Evolutionary conservation across 2,113 vertebrate genomes (phyloP).

Genomic region (Seriola quinqueradiata): DNA sequence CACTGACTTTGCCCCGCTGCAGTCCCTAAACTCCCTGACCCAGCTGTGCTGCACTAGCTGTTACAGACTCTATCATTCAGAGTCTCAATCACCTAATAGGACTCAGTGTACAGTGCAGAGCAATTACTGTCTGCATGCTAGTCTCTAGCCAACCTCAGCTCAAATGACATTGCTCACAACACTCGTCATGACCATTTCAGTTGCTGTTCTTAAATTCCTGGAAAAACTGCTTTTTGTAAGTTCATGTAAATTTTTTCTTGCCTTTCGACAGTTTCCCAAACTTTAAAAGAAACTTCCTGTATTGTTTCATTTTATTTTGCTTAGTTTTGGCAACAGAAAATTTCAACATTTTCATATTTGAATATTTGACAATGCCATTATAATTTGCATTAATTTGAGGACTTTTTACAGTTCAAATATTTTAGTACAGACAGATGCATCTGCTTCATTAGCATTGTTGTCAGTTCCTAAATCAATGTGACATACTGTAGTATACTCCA

Average conservation of each 20-base stretch:
- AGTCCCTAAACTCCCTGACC: slow-evolving; percentile 47
- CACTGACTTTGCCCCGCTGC: not conserved
- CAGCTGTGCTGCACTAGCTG: slow-evolving; percentile 49
- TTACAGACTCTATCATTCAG: slow-evolving; percentile 19
- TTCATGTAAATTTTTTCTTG: not conserved
- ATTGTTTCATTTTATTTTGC: not conserved
- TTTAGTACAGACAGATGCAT: not conserved
- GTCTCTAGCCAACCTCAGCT: slow-evolving; percentile 32
- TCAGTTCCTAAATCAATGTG: not conserved
- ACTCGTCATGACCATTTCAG: slow-evolving; percentile 8
- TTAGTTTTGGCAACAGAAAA: no score
- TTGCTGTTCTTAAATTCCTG: not conserved
- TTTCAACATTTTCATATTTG: not conserved
- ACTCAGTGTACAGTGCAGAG: slow-evolving; percentile 54
- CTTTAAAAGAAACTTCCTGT: not conserved
- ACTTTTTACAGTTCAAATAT: not conserved
- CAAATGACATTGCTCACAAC: slow-evolving; percentile 24
- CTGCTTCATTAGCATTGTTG: slow-evolving; percentile 2
- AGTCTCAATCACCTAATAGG: slow-evolving; percentile 45
- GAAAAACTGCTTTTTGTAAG: not conserved
- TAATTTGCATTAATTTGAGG: not conserved
- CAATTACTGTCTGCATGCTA: slow-evolving; percentile 52
- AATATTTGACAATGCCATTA: not conserved
- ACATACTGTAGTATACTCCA: not conserved
- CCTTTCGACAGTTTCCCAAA: not conserved